Evolutionary conservation across 1,140 invertebrate species (phyloP).

Genomic region (Mesaphorura yosii): DNA sequence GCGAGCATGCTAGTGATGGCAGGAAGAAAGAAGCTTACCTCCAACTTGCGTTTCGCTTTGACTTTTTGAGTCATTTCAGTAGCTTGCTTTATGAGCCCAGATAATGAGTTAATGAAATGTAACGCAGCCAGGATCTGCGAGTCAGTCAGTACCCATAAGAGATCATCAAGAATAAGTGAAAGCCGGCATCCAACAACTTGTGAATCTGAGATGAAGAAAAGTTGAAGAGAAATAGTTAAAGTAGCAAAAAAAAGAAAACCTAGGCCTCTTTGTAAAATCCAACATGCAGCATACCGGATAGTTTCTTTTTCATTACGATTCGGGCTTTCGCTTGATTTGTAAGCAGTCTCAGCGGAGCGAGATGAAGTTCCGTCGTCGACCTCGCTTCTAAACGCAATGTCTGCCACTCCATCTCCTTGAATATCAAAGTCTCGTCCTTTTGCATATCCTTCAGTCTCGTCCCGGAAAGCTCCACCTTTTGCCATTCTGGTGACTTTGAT

Average conservation of each 20-base stretch:
- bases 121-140: slow-evolving; percentile 90
- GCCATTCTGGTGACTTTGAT: slow-evolving; percentile 82
- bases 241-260: too few species aligned
- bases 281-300: slow-evolving; percentile 57
- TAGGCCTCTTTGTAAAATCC: too few species aligned
- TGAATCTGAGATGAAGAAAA: slow-evolving; percentile 59
- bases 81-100: slow-evolving; percentile 69
- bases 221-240: too few species aligned
- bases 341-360: slow-evolving; percentile 81
- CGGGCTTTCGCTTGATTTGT: slow-evolving; percentile 90
- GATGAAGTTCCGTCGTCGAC: slow-evolving; percentile 57
- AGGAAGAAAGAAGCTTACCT: too few species aligned
- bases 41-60: slow-evolving; percentile 78
- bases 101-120: slow-evolving; percentile 82
- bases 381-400: slow-evolving; percentile 86
- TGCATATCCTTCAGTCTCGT: slow-evolving; percentile 82
- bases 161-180: slow-evolving; percentile 84
- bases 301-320: slow-evolving; percentile 90
- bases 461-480: slow-evolving; percentile 64
- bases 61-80: slow-evolving; percentile 67
- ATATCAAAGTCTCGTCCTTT: slow-evolving; percentile 80
- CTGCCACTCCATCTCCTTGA: slow-evolving; percentile 97
- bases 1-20: too few species aligned
- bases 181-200: slow-evolving; percentile 82
- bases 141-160: slow-evolving; percentile 96